Evolutionary conservation across 2,113 vertebrate genomes (phyloP).

Genomic region (Trogon surrucura): DNA sequence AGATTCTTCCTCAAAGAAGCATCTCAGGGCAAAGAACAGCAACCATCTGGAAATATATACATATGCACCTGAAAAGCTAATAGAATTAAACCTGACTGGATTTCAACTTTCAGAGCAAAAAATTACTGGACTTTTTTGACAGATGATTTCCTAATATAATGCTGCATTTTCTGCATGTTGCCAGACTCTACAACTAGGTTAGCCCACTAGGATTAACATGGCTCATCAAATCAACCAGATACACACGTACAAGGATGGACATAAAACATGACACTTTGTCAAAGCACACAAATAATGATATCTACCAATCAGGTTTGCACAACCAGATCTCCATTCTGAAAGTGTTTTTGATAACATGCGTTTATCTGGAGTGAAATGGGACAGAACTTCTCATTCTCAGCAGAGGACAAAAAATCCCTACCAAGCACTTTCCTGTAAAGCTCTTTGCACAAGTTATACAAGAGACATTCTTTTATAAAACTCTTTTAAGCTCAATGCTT

Average conservation of each 20-base stretch:
- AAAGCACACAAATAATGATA: constrained; percentile 11
- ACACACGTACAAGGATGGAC: not conserved
- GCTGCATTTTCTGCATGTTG: not conserved
- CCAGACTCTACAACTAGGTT: not conserved
- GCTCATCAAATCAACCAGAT: not conserved
- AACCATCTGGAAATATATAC: not conserved
- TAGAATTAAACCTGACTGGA: not conserved
- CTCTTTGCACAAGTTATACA: constrained; percentile 8
- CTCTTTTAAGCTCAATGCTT: constrained; percentile 26
- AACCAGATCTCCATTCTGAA: not conserved
- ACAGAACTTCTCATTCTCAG: not conserved
- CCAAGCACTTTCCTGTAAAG: constrained; percentile 29
- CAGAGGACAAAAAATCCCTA: not conserved
- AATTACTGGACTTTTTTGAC: not conserved
- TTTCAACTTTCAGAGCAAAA: not conserved
- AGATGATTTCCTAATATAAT: not conserved
- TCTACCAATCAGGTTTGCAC: constrained; percentile 7
- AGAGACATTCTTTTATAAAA: constrained; percentile 46
- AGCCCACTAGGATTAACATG: not conserved
- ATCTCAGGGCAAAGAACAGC: not conserved
- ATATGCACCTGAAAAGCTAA: not conserved
- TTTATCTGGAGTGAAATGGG: constrained; percentile 6
- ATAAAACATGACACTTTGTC: not conserved
- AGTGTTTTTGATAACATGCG: not conserved
- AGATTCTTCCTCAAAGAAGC: not conserved